These are phyloP conservation scores for Cydia strobilella DNA, from an alignment of 1,140 invertebrate genomes.

Conservation along the genomic window DNA sequence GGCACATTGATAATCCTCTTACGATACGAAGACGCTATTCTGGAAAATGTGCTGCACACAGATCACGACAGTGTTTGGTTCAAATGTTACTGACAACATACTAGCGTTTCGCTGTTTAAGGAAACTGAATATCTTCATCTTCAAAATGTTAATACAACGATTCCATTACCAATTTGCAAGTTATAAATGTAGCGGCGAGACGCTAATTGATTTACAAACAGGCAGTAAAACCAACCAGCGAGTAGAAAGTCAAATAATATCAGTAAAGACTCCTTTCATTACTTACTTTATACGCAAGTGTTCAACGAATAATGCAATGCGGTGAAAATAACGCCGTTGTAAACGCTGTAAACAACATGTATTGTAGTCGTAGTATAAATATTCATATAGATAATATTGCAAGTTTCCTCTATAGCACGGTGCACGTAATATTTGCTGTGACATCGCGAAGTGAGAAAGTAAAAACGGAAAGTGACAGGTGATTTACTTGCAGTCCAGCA, in stretches of 20 bases:
- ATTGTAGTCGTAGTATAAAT: neutral
- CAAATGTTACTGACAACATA: too few species aligned
- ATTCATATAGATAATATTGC: constrained; percentile 19
- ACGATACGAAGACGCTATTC: too few species aligned
- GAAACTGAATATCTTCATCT: neutral
- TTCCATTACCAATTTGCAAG: constrained; percentile 1
- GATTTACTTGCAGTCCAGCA: constrained; percentile 47
- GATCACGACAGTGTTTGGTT: too few species aligned
- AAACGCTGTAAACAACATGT: neutral
- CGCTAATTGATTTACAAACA: constrained; percentile 31
- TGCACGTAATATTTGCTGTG: constrained; percentile 53
- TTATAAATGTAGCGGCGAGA: constrained; percentile 17
- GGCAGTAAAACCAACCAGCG: constrained; percentile 6
- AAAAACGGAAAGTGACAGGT: constrained; percentile 51
- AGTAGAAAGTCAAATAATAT: constrained; percentile 32
- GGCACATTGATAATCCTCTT: too few species aligned
- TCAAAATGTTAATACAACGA: neutral
- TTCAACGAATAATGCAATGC: neutral
- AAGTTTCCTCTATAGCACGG: constrained; percentile 31
- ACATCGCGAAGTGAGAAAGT: constrained; percentile 55
- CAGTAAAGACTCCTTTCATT: constrained; percentile 12
- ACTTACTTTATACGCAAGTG: neutral
- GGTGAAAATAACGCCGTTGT: constrained; percentile 1
- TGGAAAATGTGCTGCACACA: too few species aligned
- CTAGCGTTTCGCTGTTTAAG: too few species aligned